Conservation (phyloP, 2,797 vertebrate species). For the Notolepis coatsorum region DNA sequence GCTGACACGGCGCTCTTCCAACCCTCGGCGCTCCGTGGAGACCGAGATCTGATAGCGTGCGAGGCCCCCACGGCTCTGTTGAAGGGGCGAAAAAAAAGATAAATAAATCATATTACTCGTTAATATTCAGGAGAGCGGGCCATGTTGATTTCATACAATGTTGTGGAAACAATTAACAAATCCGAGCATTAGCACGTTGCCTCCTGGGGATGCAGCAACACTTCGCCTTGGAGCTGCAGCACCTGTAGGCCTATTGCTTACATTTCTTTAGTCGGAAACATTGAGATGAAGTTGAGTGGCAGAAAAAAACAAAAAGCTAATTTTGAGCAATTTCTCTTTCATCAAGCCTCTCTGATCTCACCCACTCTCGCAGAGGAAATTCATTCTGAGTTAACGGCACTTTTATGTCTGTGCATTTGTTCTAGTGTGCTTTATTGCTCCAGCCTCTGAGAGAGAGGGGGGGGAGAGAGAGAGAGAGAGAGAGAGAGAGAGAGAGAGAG, state of each 20-base stretch:
- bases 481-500: too few species aligned
- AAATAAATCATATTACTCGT: conserved; percentile 63
- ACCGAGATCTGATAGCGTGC: conserved; percentile 38
- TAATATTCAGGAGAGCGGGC: conserved; percentile 59
- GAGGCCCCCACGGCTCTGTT: conserved; percentile 39
- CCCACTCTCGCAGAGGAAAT: conserved; percentile 34
- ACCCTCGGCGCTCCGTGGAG: conserved; percentile 42
- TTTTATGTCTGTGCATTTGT: conserved; percentile 25
- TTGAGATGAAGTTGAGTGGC: conserved; percentile 22
- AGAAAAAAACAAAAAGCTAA: conserved; percentile 48
- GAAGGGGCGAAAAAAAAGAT: conserved; percentile 51
- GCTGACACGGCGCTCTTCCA: conserved; percentile 66
- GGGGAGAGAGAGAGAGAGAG: too few species aligned
- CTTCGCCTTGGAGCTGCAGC: too few species aligned
- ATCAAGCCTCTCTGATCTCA: conserved; percentile 51
- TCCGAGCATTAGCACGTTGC: not conserved
- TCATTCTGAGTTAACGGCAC: conserved; percentile 61
- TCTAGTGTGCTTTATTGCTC: conserved; percentile 32
- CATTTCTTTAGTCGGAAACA: too few species aligned
- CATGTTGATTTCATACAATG: conserved; percentile 34
- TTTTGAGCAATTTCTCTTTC: conserved; percentile 51
- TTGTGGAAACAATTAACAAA: conserved; percentile 56
- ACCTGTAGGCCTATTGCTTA: too few species aligned
- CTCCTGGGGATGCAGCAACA: conserved; percentile 4
- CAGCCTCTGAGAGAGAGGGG: conserved; percentile 46